Conservation (phyloP, 2,888 invertebrate species). For the Lysandra bellargus region DNA sequence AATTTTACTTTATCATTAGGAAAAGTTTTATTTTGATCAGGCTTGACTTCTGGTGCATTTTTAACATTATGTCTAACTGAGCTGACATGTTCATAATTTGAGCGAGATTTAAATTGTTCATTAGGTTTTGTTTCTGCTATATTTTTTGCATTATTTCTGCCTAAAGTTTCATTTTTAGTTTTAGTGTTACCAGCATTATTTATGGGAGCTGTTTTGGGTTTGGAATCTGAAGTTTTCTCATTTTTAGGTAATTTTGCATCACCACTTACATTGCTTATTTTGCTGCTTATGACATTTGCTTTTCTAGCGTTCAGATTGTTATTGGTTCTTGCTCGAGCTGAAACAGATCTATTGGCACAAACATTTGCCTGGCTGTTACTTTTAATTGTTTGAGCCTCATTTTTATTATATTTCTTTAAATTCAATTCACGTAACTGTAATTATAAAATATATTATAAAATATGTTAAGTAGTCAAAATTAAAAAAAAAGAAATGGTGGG, state of each 20-base stretch:
- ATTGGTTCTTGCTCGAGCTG: slow-evolving; percentile 22
- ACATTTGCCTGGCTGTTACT: slow-evolving; percentile 31
- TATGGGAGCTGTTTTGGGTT: not conserved
- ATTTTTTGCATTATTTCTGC: not conserved
- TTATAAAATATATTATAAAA: slow-evolving; percentile 22
- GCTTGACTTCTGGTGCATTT: not conserved
- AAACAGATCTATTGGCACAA: slow-evolving; percentile 12
- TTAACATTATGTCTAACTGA: not conserved
- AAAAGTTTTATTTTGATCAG: slow-evolving; percentile 8
- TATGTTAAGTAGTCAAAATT: not conserved
- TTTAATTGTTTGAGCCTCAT: slow-evolving; percentile 34
- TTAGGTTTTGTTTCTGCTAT: not conserved
- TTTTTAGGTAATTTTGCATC: not conserved
- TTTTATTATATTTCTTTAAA: slow-evolving; percentile 57
- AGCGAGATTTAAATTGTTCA: not conserved
- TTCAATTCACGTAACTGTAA: slow-evolving; percentile 64
- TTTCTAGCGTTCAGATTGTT: not conserved
- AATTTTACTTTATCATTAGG: not conserved
- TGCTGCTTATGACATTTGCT: not conserved
- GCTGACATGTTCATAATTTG: slow-evolving; percentile 9
- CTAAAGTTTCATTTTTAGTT: not conserved
- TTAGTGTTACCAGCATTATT: not conserved
- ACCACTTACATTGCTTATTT: not conserved
- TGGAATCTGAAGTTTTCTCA: not conserved
- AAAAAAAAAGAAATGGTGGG: not conserved